phyloP scores from a whole-genome alignment of 2,113 vertebrate genomes.

The Tauraco erythrolophus region DNA sequence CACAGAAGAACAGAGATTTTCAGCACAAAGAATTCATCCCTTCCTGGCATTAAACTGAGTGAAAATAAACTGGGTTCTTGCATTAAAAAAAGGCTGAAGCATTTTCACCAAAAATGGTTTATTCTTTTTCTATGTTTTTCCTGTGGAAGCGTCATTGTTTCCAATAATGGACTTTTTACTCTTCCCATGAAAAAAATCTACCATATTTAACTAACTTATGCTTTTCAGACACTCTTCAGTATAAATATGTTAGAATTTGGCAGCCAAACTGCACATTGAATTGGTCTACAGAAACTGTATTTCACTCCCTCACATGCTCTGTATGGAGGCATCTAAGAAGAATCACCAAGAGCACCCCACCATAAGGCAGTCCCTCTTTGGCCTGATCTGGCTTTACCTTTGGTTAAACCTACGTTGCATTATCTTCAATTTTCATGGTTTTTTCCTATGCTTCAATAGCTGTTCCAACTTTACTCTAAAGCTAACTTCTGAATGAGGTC shows the following conservation, averaged over 20 bases:
- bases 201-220: neutral
- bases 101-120: neutral
- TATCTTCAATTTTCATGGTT: neutral
- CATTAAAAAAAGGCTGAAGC: neutral
- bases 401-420: neutral
- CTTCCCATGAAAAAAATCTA: neutral
- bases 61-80: neutral
- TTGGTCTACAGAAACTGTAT: neutral
- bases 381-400: neutral
- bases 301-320: neutral
- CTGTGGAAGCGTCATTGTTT: neutral
- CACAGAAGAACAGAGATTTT: rapidly evolving
- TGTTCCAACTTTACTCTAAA: neutral
- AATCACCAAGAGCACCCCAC: neutral
- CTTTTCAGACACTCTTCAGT: neutral
- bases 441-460: neutral
- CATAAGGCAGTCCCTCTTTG: neutral
- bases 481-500: neutral
- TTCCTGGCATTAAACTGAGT: neutral
- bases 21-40: neutral
- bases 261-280: neutral
- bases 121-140: neutral
- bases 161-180: neutral
- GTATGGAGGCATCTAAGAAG: neutral
- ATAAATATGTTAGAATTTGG: neutral